A percentile compares a stretch with the other conserved stretches of the same genome.
Conservation (phyloP, 1,140 invertebrate species). For the Phymorhynchus buccinoides region DNA sequence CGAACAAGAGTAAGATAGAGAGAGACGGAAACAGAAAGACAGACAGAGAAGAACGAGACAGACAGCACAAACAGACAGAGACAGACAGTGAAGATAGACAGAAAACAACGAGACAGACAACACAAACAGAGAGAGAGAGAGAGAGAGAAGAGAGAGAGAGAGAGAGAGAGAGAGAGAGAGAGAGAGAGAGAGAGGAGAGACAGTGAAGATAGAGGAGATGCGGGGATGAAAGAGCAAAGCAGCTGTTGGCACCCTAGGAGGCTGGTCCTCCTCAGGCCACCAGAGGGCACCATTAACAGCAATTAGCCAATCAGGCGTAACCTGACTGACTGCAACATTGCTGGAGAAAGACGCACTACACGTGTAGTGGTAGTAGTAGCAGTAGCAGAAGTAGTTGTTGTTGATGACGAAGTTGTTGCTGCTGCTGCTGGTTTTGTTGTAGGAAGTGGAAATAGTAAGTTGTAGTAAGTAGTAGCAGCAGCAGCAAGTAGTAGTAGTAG, state of each 20-base stretch:
- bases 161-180: neutral
- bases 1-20: neutral
- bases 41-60: neutral
- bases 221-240: neutral
- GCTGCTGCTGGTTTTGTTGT: too few species aligned
- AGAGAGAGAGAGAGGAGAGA: neutral
- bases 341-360: neutral
- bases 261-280: neutral
- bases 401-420: neutral
- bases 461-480: too few species aligned
- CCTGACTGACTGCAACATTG: neutral
- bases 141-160: neutral
- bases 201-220: neutral
- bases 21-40: neutral
- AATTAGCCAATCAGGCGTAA: conserved; percentile 24
- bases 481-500: too few species aligned
- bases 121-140: neutral
- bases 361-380: too few species aligned
- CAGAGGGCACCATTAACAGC: conserved; percentile 10
- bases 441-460: too few species aligned
- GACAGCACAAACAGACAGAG: neutral
- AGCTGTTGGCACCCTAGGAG: conserved; percentile 20
- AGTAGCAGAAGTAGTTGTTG: neutral
- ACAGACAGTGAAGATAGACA: neutral
- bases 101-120: neutral